Evolutionary conservation across 2,797 vertebrate species (phyloP), one percentile per base, ranked within the genome.

Genomic region (Pipistrellus nathusii): DNA sequence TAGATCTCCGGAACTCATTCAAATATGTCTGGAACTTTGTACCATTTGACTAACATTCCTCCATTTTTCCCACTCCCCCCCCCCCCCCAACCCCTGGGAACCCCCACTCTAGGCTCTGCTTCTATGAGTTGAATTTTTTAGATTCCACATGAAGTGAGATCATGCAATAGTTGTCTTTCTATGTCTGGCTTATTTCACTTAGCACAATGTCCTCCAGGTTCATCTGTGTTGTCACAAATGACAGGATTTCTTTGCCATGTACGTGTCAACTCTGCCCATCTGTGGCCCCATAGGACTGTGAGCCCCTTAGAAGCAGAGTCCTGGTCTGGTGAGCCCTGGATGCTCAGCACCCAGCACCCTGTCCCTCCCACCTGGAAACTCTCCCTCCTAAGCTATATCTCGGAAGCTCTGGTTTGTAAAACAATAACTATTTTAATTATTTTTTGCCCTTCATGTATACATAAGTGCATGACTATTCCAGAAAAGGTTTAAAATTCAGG

Each of bases 371-470:
- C 27, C 57, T 23, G 20, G 66, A 91, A 66, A 71, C 27, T 35
- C 59, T 88, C 32, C 41, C 57, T 53, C 35, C 55, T 38, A 32
- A 76, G 59, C 72, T 32, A 81, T 23, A 18, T 57, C 72, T 90
- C 17, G 5, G 27, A 66, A 48, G 55, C 23, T 51, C 51, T 57
- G 64, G 9, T 48, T 92, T 87, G 9, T 32, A 62, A 87, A 95
- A 55, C 30, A 62, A 53, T 32, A 69, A 71, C 10, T 53, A 72
- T 7, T 68, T 80, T 53, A 10, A 69, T 69, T 35, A 53, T 38
- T 57, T 95, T 95, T 69, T 68, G 23, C 48, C 38, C 23, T 87
- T 78, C 51, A 7, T 57, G 4, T 48, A 84, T 75, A 84, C 69
- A 44, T 57, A 85, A 64, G 25, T 27, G 12, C 51, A 46, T 30